Conservation (phyloP, 1,140 invertebrate genomes). For the Drosophila ficusphila region DNA sequence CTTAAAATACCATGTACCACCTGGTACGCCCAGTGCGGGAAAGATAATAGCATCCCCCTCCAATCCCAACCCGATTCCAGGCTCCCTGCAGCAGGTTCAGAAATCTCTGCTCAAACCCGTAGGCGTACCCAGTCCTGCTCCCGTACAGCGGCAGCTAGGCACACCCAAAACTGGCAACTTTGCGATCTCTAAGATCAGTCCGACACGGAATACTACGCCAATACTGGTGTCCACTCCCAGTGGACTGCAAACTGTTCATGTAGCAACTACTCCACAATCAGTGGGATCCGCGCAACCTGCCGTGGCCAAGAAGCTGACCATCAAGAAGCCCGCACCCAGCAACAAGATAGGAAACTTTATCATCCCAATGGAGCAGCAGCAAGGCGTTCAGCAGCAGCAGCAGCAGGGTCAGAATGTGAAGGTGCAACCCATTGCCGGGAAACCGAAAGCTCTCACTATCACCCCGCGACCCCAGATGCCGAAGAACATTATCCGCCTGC, state of each 20-base stretch:
- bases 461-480: conserved; percentile 61
- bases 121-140: conserved; percentile 8
- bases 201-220: conserved; percentile 64
- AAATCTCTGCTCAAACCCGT: conserved; percentile 73
- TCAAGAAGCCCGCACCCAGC: conserved; percentile 46
- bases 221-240: conserved; percentile 79
- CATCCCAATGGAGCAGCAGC: conserved; percentile 59
- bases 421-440: conserved; percentile 7
- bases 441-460: conserved; percentile 23
- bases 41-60: conserved; percentile 5
- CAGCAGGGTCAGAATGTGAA: conserved; percentile 13
- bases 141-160: conserved; percentile 7
- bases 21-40: conserved; percentile 10
- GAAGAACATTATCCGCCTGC: conserved; percentile 68
- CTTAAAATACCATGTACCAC: conserved; percentile 73
- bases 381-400: conserved; percentile 15
- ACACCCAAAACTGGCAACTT: conserved; percentile 15
- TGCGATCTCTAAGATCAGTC: conserved; percentile 47
- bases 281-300: conserved; percentile 9
- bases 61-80: conserved; percentile 7
- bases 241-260: conserved; percentile 80
- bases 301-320: conserved; percentile 60
- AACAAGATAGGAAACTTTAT: conserved; percentile 48
- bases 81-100: conserved; percentile 34
- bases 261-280: conserved; percentile 65